phyloP scores from a whole-genome alignment of 2,113 vertebrate species.

The Ophiodon elongatus region DNA sequence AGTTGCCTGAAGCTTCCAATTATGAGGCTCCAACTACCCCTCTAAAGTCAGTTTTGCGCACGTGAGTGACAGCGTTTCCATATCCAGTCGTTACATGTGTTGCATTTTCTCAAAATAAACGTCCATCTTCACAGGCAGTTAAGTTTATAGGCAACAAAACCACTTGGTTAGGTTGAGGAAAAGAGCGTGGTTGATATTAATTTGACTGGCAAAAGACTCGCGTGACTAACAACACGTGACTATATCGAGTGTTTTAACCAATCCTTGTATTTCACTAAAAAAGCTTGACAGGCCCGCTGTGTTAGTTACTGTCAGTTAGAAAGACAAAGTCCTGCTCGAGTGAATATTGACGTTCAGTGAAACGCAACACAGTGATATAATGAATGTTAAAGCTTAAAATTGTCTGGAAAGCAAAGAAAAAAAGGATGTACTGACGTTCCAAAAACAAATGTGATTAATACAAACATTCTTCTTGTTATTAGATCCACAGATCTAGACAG shows the following conservation, averaged over 20 bases:
- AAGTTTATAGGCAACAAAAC: background rate
- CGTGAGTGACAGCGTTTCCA: no score
- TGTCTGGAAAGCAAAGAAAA: constrained; percentile 25
- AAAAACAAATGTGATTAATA: background rate
- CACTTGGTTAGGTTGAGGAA: no score
- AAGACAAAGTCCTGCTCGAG: background rate
- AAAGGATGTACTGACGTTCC: background rate
- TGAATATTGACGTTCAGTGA: background rate
- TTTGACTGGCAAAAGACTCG: no score
- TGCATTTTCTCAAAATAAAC: no score
- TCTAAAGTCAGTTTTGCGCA: no score
- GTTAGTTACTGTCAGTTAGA: background rate
- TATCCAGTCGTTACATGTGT: background rate
- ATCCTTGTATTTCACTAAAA: background rate
- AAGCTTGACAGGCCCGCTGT: background rate
- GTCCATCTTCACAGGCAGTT: background rate
- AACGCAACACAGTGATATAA: background rate
- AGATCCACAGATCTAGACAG: background rate
- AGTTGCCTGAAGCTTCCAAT: background rate
- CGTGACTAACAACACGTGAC: no score
- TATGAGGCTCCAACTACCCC: background rate
- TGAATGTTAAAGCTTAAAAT: background rate
- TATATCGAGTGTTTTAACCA: background rate
- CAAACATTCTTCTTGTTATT: background rate
- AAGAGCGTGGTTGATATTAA: background rate